Evolutionary conservation across 2,888 invertebrate genomes (phyloP), one percentile per base, ranked within the genome.

Genomic region (Adela reaumurella): DNA sequence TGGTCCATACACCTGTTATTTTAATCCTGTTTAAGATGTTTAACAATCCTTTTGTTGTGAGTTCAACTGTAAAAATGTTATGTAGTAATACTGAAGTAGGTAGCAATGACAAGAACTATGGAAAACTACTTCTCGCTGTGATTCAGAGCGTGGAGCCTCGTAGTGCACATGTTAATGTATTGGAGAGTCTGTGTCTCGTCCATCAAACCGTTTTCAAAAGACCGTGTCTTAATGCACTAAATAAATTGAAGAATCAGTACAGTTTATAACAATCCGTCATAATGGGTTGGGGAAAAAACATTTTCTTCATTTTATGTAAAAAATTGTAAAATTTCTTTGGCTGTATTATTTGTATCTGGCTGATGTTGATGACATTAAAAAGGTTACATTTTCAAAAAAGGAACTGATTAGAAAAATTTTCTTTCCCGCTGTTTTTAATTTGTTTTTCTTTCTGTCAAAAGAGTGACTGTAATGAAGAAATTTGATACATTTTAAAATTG

Each of bases 1-100:
- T 55, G 1, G 55, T 64, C 35, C 64, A 72, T 46, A 19, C 74
- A 2, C 57, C 62, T 17, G 54, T 61, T 2, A 60, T 76, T n/a
- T 57, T 57, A n/a, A 53, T 54, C 19, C 59, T 63, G 0, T 77
- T 74, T 47, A 69, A 65, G 55, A 55, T 55, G n/a, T 60, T 64
- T 51, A 55, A 53, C 0, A 70, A 68, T 51, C 58, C 56, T 4
- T 59, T 61, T 14, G n/a, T 14, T 3, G 14, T 3, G 3, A 14
- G 35, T 14, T 35, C 11, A 3, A 14, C 14, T 4, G 14, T 35
- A 14, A 35, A 35, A 14, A 35, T 35, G 35, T 14, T 35, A 3
- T 35, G 35, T 14, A 3, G 11, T 3, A 35, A 35, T 14, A 35
- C 11, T 14, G 35, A 35, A 3, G n/a, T 35, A 14, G 72, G 67